Base-by-base conservation (phyloP, 2,888 invertebrate genomes). In the Drosophila histrio region DNA sequence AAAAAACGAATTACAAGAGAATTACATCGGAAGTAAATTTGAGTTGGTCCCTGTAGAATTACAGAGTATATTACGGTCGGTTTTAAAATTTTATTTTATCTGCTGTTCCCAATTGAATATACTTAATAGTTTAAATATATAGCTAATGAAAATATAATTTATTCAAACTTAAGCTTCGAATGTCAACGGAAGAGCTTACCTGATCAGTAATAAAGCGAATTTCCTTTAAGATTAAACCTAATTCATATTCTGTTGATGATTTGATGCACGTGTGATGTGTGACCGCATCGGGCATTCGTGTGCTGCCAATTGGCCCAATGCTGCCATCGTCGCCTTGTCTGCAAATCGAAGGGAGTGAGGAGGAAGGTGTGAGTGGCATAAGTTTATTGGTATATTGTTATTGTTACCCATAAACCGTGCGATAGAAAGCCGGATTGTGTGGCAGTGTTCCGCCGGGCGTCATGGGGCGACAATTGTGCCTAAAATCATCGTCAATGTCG, bases 401-500 rank as follows among this genome's bases (percentile, higher is more conserved):
- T 50, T 41, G 34, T 57, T 91, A 95, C 95, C 95, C 95, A 93
- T 95, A 95, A 93, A 95, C 95, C 81, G 93, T 93, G 92, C 95
- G 94, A 93, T 95, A 95, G 93, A 95, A 95, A 61, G 93, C 93
- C 72, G 93, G 93, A 87, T 93, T 93, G 79, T 93, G 93, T 87
- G 93, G 91, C 82, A 93, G 92, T 83, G 93, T 93, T 89, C 92
- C 91, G 77, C 92, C 92, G 85, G 94, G 93, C 82, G 94, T 94
- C 92, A 95, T 94, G 92, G 95, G 94, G 92, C 95, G 93, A 90
- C 95, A 95, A 91, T 94, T 94, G 92, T 96, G 96, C 89, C 96
- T 94, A 93, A 97, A 97, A 93, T 98, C 98, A 93, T 98, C 98
- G 92, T 98, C 98, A 93, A 98, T 97, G 93, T 98, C 98, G 90